phyloP scores from a whole-genome alignment of 64 coral and sea anemone species.

The Pocillopora verrucosa region DNA sequence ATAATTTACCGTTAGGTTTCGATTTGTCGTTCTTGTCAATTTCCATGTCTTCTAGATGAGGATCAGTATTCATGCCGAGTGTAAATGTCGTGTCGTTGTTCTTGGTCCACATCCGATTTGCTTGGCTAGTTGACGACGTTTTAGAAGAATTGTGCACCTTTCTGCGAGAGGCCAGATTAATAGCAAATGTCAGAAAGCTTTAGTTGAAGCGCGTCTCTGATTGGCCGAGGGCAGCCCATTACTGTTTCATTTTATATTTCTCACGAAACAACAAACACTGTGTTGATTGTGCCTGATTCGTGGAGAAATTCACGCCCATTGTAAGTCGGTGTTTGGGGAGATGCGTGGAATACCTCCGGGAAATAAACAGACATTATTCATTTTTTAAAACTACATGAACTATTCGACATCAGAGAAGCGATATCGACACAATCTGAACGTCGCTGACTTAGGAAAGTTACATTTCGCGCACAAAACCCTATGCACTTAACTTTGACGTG shows the following conservation, averaged over 20 bases:
- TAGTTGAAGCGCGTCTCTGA: slow-evolving; percentile 55
- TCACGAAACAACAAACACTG: slow-evolving; percentile 22
- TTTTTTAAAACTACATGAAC: background rate
- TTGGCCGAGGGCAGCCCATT: slow-evolving; percentile 33
- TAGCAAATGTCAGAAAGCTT: slow-evolving; percentile 76
- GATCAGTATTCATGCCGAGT: slow-evolving; percentile 66
- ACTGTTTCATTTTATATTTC: slow-evolving; percentile 38
- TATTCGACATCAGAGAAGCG: slow-evolving; percentile 1
- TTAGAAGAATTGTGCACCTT: slow-evolving; percentile 27
- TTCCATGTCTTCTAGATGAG: slow-evolving; percentile 36
- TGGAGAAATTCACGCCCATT: slow-evolving; percentile 4
- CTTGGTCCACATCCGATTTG: slow-evolving; percentile 24
- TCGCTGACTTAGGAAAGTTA: background rate
- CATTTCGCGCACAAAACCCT: slow-evolving; percentile 5
- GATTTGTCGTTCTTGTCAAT: slow-evolving; percentile 26
- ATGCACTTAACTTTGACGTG: slow-evolving; percentile 85
- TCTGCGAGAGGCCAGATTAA: slow-evolving; percentile 54
- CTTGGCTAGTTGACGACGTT: background rate
- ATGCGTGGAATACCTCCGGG: background rate
- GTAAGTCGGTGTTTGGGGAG: slow-evolving; percentile 35
- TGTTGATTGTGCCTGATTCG: slow-evolving; percentile 51
- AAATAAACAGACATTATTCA: slow-evolving; percentile 25
- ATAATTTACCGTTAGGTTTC: slow-evolving; percentile 33
- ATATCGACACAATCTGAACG: background rate
- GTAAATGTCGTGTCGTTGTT: background rate